phyloP scores from a whole-genome alignment of 2,797 vertebrate species.

The Anisognathus igniventris region DNA sequence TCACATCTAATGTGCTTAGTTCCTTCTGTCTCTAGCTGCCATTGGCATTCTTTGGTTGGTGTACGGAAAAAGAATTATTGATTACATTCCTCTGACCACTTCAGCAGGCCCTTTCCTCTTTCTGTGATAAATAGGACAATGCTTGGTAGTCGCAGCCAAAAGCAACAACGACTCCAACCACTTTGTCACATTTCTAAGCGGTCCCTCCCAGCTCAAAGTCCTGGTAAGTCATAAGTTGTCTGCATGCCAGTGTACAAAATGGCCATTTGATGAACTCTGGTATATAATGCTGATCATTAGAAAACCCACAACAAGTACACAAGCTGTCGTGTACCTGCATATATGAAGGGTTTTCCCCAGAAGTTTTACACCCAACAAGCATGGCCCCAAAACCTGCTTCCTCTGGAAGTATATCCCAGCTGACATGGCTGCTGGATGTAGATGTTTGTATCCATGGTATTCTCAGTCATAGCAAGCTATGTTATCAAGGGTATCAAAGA shows the following conservation, averaged over 20 bases:
- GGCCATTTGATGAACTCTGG: not conserved
- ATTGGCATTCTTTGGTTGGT: not conserved
- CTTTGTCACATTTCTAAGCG: not conserved
- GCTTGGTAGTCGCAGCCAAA: not conserved
- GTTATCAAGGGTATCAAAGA: not conserved
- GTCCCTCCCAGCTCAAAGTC: not conserved
- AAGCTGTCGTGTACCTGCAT: rapidly evolving
- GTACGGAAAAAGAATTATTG: not conserved
- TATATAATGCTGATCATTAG: not conserved
- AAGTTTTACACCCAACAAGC: not conserved
- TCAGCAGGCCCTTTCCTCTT: not conserved
- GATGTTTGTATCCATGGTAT: not conserved
- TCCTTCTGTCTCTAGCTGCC: not conserved
- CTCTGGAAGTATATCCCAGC: not conserved
- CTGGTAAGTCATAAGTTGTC: not conserved
- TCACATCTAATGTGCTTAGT: not conserved
- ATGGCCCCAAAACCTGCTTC: not conserved
- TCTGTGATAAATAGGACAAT: not conserved
- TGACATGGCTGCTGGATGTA: not conserved
- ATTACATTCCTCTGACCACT: not conserved
- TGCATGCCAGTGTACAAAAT: not conserved
- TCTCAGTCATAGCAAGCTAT: not conserved
- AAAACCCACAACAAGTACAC: not conserved
- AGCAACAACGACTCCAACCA: not conserved
- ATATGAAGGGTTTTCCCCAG: not conserved